Base-by-base conservation (phyloP, 2,888 invertebrate species). In the Cotesia congregata region DNA sequence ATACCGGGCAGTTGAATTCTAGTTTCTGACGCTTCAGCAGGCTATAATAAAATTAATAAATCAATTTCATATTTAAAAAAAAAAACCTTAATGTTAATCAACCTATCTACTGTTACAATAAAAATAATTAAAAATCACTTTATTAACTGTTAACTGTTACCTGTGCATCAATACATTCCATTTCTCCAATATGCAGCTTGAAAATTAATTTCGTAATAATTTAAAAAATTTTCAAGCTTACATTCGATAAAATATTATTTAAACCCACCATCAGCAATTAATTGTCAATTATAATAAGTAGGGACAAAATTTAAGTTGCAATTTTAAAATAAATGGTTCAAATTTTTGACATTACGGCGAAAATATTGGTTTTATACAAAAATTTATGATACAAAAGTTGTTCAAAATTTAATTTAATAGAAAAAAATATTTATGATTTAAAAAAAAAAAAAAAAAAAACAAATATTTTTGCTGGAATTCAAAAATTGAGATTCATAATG, bases 1-100 rank as follows among this genome's bases (percentile, higher is more conserved):
- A 95, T 90, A 39, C 94, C 94, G 15, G 94, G 94, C 81, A 95
- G 91, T 86, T 93, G 93, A 84, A 95, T 94, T 89, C 94, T 94
- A 17, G 95, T 95, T 84, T 95, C 94, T 2, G 94, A 93, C n/a
- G 95, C 95, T 90, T 94, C 94, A 6, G 94, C 94, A 12, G 95
- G 95, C 94, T 95, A 91, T 7, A 85, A 85, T 78, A 74, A 72
- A 67, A 76, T 50, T 79, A 72, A 62, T 78, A 77, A 77, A 72
- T 74, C 61, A 38, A 30, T 62, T 50, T 67, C 72, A 40, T 6
- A 5, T 41, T 5, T 17, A 17, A 9, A 7, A 12, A 7, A 12
- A 50, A 7, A 50, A 50, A 7, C 7, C 7, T 2, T 1, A 7
- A 12, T 12, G 0, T 4, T 50, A 41, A 76, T 76, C 79, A 78